These are phyloP conservation scores for Cavia aperea DNA, from an alignment of 2,113 vertebrate genomes.

Conservation along the genomic window DNA sequence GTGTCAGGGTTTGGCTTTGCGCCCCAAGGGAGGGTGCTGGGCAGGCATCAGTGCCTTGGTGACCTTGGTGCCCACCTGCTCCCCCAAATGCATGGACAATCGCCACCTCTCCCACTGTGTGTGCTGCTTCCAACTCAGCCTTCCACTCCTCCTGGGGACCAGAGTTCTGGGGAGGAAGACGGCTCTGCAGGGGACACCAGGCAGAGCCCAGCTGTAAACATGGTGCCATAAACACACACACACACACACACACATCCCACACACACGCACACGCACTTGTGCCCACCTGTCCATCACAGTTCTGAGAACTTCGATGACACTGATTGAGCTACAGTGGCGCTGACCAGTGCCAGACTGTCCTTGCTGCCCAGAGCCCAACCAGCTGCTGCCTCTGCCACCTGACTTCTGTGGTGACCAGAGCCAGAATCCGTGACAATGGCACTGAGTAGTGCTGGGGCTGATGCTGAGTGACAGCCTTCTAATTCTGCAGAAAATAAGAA, in stretches of 20 bases:
- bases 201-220: not conserved
- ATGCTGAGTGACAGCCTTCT: not conserved
- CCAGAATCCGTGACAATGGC: not conserved
- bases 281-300: rapidly evolving
- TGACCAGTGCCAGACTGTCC: not conserved
- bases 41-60: rapidly evolving
- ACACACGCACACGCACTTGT: rapidly evolving
- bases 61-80: not conserved
- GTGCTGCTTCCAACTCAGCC: rapidly evolving
- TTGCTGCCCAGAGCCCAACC: not conserved
- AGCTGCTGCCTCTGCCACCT: rapidly evolving
- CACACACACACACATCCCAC: not conserved
- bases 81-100: no score
- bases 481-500: not conserved
- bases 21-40: not conserved
- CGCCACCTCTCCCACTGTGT: rapidly evolving
- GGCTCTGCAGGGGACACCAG: not conserved
- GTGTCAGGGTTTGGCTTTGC: rapidly evolving
- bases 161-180: no score
- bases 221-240: rapidly evolving
- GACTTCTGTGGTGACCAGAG: not conserved
- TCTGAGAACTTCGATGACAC: not conserved
- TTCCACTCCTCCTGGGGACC: rapidly evolving
- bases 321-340: rapidly evolving
- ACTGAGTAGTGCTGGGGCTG: not conserved